A percentile compares a stretch with the other conserved stretches of the same genome.
phyloP scores from a whole-genome alignment of 2,797 vertebrate species.

The Pipistrellus pipistrellus region DNA sequence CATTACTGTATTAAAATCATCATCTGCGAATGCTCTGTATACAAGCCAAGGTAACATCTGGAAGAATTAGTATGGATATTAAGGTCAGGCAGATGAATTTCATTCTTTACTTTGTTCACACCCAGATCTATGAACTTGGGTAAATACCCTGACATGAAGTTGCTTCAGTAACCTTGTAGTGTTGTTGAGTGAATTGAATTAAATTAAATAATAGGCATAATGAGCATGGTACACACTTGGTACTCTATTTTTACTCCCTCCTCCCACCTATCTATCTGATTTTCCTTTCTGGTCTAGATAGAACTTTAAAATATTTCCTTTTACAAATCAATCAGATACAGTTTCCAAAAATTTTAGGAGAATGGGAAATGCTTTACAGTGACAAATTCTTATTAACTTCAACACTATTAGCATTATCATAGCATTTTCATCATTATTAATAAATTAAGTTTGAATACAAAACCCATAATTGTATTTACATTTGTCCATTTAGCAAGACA shows the following conservation, averaged over 20 bases:
- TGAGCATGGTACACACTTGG: neutral
- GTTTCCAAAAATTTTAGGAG: neutral
- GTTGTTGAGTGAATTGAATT: neutral
- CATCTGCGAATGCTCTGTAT: neutral
- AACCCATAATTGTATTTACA: neutral
- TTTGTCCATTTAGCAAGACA: neutral
- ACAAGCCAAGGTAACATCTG: neutral
- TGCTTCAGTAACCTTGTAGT: neutral
- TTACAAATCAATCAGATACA: neutral
- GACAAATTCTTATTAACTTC: neutral
- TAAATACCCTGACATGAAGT: neutral
- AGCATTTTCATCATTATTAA: neutral
- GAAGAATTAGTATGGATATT: neutral
- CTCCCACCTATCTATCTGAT: rapidly evolving
- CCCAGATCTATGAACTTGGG: neutral
- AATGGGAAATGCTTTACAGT: neutral
- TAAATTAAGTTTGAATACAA: neutral
- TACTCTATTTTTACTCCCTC: neutral
- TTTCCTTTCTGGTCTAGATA: neutral
- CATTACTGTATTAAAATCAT: neutral
- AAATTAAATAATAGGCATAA: neutral
- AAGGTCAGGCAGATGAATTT: neutral
- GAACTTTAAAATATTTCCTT: neutral
- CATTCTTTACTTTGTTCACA: neutral
- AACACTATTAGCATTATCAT: neutral